phyloP scores from a whole-genome alignment of 2,113 vertebrate genomes.

The Athene noctua region DNA sequence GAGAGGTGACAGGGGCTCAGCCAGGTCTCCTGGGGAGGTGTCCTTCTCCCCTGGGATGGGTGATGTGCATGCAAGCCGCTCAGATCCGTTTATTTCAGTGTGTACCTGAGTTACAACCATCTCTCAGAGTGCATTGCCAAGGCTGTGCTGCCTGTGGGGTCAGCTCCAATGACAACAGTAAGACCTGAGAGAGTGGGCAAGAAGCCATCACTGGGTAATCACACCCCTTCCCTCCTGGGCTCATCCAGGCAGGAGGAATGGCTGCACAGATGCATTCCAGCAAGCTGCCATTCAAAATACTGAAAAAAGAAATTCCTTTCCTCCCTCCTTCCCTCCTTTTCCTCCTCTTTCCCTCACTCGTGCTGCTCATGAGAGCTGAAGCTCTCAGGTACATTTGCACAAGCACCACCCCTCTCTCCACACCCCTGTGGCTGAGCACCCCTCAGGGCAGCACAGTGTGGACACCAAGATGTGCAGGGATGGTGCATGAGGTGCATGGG shows the following conservation, averaged over 20 bases:
- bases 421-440: not conserved
- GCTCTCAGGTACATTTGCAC: not conserved
- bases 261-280: not conserved
- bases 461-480: not conserved
- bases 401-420: not conserved
- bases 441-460: fast-evolving
- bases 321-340: not conserved
- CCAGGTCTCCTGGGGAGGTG: not conserved
- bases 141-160: not conserved
- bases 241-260: not conserved
- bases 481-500: too few species aligned
- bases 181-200: not conserved
- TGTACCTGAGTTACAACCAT: not conserved
- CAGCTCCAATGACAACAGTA: not conserved
- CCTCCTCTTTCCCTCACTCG: not conserved
- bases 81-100: fast-evolving
- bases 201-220: not conserved
- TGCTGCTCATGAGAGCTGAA: not conserved
- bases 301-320: not conserved
- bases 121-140: fast-evolving
- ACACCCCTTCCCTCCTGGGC: not conserved
- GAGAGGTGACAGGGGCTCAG: not conserved
- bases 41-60: not conserved
- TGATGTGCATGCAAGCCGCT: fast-evolving
- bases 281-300: not conserved